Conservation (phyloP, 1,140 invertebrate genomes). For the Hycleus cichorii region DNA sequence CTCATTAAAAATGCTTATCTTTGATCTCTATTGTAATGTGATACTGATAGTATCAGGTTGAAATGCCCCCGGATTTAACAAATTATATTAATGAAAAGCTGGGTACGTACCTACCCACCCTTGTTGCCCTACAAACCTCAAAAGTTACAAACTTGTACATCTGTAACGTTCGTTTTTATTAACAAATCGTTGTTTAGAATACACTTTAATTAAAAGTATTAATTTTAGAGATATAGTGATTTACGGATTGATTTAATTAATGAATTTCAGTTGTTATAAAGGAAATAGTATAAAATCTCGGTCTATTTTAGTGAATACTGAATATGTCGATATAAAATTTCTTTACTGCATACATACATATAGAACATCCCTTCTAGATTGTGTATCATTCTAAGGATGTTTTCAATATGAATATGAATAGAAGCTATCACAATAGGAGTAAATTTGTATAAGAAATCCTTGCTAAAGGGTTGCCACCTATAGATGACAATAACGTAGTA, state of each 20-base stretch:
- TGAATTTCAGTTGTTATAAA: neutral
- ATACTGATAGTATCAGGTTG: constrained; percentile 28
- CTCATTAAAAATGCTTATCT: constrained; percentile 24
- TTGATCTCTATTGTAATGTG: constrained; percentile 25
- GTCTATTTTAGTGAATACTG: constrained; percentile 10
- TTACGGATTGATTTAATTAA: no score
- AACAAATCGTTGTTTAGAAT: no score
- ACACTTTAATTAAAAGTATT: no score
- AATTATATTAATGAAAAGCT: constrained; percentile 8
- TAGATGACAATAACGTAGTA: constrained; percentile 8
- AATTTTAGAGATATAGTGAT: no score
- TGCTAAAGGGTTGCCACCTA: constrained; percentile 1
- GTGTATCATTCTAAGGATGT: constrained; percentile 12
- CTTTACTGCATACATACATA: constrained; percentile 6
- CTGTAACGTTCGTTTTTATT: no score
- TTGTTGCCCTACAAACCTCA: no score
- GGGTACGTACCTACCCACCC: neutral
- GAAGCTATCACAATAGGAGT: constrained; percentile 18
- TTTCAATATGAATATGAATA: constrained; percentile 21
- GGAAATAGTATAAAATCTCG: constrained; percentile 5
- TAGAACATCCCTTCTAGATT: constrained; percentile 3
- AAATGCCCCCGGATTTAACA: constrained; percentile 11
- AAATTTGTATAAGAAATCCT: constrained; percentile 25
- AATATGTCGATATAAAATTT: constrained; percentile 20
- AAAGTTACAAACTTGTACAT: no score